Evolutionary conservation across 2,113 vertebrate genomes (phyloP), one percentile per base, ranked within the genome.

Genomic region (Rynchops niger): DNA sequence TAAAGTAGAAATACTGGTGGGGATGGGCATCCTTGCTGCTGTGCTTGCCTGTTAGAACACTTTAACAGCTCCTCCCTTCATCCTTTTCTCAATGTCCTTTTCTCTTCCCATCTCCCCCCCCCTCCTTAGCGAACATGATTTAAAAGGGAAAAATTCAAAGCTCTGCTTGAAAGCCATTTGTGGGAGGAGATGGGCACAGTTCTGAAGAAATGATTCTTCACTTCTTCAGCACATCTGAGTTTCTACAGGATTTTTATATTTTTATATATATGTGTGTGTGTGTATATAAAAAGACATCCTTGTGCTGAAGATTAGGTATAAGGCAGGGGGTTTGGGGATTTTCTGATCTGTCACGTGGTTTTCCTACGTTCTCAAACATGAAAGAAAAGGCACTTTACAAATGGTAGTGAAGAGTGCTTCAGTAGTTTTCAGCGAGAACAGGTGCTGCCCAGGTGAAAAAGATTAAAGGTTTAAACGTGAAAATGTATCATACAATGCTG

Each of bases 111-210:
- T 86, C 67, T 94, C 21, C 38, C 56, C 43, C n/a, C 30, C 55
- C 22, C 9, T 72, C 49, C 45, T 71, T 52, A 16, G 36, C 3
- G 32, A 88, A 21, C 23, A 63, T 66, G 70, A 74, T 93, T 94
- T 89, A 58, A 79, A 77, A 82, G 70, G 73, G 80, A 80, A 42
- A 89, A 90, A 89, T 76, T 93, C 84, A 95, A 82, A 95, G 78
- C 71, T 9, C 34, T 91, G 66, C 84, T 94, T 85, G 81, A 91
- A 91, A 96, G 86, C 79, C 74, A 1, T 87, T 95, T 89, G 89
- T 97, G 89, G 89, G 94, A 95, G 95, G 94, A 92, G 70, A 96
- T 88, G 82, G 91, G 83, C 77, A 72, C 69, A 73, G 70, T 71
- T 95, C 82, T 93, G 81, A 84, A 82, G 43, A 27, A 27, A 82